Percentiles rank a stretch among this genome's conserved stretches.
Evolutionary conservation across 2,797 vertebrate species (phyloP).

Genomic region (Liparis tanakae): DNA sequence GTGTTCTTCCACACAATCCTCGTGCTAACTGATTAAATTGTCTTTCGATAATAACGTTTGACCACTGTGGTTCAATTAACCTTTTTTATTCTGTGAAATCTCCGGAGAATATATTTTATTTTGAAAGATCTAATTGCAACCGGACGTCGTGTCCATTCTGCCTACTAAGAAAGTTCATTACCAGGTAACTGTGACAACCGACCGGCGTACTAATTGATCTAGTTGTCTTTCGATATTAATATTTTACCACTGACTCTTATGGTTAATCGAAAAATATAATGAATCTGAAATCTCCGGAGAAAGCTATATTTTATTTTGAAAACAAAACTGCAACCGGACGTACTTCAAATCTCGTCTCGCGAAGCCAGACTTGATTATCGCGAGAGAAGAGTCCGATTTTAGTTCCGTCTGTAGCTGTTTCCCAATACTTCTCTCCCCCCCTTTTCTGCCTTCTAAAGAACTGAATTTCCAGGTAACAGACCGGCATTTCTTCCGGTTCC

Average conservation of each 20-base stretch:
- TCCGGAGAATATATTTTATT: too few relatives aligned
- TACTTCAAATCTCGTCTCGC: not conserved
- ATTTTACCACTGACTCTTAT: not conserved
- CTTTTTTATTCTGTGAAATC: too few relatives aligned
- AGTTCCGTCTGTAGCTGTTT: not conserved
- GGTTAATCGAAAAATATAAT: too few relatives aligned
- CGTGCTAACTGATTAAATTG: not conserved
- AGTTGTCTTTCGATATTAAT: not conserved
- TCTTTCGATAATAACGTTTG: too few relatives aligned
- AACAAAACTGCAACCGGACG: slow-evolving; percentile 9
- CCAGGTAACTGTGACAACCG: too few relatives aligned
- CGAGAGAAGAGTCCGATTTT: slow-evolving; percentile 2
- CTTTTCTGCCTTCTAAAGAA: not conserved
- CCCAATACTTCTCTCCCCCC: fast-evolving
- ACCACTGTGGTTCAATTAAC: too few relatives aligned
- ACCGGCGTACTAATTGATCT: too few relatives aligned
- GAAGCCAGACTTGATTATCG: not conserved
- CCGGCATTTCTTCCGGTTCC: fast-evolving
- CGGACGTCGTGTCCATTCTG: too few relatives aligned
- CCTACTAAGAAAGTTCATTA: too few relatives aligned
- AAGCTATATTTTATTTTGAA: slow-evolving; percentile 6
- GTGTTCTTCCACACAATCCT: not conserved
- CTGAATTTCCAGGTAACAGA: fast-evolving
- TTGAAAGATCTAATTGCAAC: too few relatives aligned
- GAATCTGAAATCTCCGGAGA: not conserved